phyloP scores from a whole-genome alignment of 2,888 invertebrate genomes.

The Diloba caeruleocephala region DNA sequence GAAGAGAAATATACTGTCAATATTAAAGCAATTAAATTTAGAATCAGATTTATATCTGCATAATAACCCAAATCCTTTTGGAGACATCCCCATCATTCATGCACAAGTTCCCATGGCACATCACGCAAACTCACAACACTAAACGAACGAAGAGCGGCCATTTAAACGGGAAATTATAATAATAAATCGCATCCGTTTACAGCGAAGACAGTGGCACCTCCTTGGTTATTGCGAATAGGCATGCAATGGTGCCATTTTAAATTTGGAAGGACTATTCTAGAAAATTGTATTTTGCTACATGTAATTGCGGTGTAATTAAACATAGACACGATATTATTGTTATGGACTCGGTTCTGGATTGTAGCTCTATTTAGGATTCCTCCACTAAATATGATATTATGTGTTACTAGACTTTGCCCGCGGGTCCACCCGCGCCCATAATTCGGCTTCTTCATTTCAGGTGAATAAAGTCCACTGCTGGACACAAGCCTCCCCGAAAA shows the following conservation, averaged over 20 bases:
- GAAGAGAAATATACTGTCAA: no score
- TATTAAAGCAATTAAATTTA: constrained; percentile 14
- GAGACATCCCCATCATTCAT: constrained; percentile 52
- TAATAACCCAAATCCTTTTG: constrained; percentile 35
- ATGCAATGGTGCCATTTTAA: constrained; percentile 77
- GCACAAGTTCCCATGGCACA: constrained; percentile 53
- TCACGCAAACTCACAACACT: constrained; percentile 56
- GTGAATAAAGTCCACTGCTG: no score
- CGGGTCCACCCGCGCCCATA: no score
- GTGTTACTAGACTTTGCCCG: no score
- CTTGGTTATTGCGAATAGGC: constrained; percentile 68
- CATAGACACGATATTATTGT: no score
- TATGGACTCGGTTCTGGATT: no score
- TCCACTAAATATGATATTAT: no score
- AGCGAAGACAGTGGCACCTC: constrained; percentile 71
- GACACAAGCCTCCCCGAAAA: no score
- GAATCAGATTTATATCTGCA: constrained; percentile 29
- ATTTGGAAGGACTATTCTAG: constrained; percentile 52
- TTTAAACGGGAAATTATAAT: constrained; percentile 78
- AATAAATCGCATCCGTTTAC: constrained; percentile 78
- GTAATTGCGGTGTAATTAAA: background rate
- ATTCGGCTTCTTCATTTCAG: no score
- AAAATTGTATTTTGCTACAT: constrained; percentile 1
- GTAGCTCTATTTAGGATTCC: no score
- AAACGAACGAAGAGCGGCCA: constrained; percentile 59